A percentile compares a stretch with the other conserved stretches of the same genome.
These are phyloP conservation scores for Rutilus rutilus DNA, from an alignment of 2,113 vertebrate species.

Conservation along the genomic window DNA sequence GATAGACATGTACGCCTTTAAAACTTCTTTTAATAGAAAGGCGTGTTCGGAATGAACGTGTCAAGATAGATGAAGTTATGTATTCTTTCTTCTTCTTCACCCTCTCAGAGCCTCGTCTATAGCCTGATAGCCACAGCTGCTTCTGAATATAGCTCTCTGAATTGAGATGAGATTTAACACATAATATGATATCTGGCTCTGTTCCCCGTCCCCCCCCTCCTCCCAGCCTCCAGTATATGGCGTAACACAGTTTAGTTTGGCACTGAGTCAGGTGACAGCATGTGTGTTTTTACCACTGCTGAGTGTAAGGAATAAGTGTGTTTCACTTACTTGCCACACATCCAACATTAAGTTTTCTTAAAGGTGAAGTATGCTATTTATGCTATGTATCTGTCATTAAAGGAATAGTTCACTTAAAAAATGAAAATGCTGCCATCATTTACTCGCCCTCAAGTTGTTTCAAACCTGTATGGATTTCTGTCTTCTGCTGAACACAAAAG, in stretches of 20 bases:
- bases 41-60: no score
- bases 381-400: background rate
- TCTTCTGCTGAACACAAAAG: no score
- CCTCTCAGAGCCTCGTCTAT: constrained; percentile 40
- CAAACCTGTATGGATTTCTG: no score
- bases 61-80: no score
- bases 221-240: constrained; percentile 49
- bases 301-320: background rate
- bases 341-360: background rate
- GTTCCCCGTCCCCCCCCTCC: constrained; percentile 41
- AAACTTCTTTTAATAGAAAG: no score
- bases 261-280: background rate
- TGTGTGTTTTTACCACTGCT: background rate
- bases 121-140: constrained; percentile 21
- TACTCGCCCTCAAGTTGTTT: no score
- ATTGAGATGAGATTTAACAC: constrained; percentile 61
- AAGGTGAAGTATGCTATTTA: background rate
- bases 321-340: background rate
- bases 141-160: constrained; percentile 65
- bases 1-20: no score
- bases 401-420: no score
- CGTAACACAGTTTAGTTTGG: background rate
- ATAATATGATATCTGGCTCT: constrained; percentile 61
- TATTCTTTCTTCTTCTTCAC: background rate
- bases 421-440: no score